Evolutionary conservation across 2,797 vertebrate genomes (phyloP).

Genomic region (Lacerta agilis): DNA sequence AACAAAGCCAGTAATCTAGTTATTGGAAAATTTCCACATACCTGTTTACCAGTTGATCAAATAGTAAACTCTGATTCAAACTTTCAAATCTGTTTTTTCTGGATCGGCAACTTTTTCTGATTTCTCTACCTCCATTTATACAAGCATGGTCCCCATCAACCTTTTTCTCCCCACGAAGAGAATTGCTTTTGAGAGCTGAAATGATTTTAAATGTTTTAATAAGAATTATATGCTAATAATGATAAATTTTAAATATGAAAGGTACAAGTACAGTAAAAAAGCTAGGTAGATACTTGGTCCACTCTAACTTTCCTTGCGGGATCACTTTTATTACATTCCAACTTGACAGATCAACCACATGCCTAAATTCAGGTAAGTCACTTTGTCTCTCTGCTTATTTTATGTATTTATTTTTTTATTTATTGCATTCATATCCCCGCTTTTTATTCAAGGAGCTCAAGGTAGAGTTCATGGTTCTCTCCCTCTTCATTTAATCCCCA

Average conservation of each 20-base stretch:
- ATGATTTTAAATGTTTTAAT: slow-evolving; percentile 68
- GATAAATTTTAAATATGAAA: slow-evolving; percentile 44
- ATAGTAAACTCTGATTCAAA: slow-evolving; percentile 97
- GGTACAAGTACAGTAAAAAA: too few species aligned
- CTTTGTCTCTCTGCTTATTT: not conserved
- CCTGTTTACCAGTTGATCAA: slow-evolving; percentile 99
- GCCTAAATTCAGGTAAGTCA: not conserved
- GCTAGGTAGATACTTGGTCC: not conserved
- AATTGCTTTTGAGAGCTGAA: slow-evolving; percentile 90
- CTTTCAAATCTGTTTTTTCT: slow-evolving; percentile 97
- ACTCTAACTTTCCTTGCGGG: not conserved
- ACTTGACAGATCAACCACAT: not conserved
- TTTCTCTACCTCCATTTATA: slow-evolving; percentile 96
- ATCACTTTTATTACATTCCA: not conserved
- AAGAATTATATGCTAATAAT: slow-evolving; percentile 50
- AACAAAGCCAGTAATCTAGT: not conserved
- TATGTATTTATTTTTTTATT: too few species aligned
- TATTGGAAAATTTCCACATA: slow-evolving; percentile 74
- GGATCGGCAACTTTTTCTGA: slow-evolving; percentile 94
- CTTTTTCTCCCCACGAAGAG: slow-evolving; percentile 88
- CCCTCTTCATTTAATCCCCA: too few species aligned
- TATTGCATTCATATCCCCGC: too few species aligned
- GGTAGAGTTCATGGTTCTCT: too few species aligned
- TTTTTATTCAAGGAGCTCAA: too few species aligned
- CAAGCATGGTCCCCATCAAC: slow-evolving; percentile 89